Evolutionary conservation across 2,113 vertebrate species (phyloP).

Genomic region (Aleadryas rufinucha): DNA sequence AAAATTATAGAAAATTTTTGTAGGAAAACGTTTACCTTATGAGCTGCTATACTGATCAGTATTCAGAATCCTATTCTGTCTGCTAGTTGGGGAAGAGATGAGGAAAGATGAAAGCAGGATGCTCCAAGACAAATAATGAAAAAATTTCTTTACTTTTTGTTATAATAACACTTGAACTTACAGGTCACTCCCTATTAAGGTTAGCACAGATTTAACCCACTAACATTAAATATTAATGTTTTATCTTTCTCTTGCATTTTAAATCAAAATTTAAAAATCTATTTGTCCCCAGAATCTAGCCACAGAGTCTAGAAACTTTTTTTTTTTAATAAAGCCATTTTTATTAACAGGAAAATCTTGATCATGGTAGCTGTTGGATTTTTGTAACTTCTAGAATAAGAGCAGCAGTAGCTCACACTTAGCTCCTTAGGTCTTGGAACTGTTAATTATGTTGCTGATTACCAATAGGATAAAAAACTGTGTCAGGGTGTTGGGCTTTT

Average conservation of each 20-base stretch:
- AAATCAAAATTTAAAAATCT: neutral
- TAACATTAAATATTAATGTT: neutral
- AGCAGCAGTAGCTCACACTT: neutral
- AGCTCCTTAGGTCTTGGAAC: neutral
- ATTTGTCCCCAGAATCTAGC: neutral
- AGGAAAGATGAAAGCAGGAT: neutral
- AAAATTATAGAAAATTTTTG: neutral
- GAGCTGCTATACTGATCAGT: neutral
- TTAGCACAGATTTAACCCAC: neutral
- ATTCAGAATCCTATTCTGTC: neutral
- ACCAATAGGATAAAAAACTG: neutral
- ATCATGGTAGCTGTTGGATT: neutral
- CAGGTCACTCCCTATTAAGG: neutral
- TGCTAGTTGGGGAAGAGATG: neutral
- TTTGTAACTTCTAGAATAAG: neutral
- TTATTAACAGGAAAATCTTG: neutral
- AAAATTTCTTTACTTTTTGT: neutral
- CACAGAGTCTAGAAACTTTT: neutral
- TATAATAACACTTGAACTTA: neutral
- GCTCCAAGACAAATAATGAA: neutral
- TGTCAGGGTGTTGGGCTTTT: accelerated
- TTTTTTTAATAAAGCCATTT: neutral
- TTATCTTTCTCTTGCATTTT: neutral
- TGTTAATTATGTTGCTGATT: neutral
- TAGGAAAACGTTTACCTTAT: neutral